Conservation (phyloP, 2,797 vertebrate genomes). For the Brachymystax lenok region DNA sequence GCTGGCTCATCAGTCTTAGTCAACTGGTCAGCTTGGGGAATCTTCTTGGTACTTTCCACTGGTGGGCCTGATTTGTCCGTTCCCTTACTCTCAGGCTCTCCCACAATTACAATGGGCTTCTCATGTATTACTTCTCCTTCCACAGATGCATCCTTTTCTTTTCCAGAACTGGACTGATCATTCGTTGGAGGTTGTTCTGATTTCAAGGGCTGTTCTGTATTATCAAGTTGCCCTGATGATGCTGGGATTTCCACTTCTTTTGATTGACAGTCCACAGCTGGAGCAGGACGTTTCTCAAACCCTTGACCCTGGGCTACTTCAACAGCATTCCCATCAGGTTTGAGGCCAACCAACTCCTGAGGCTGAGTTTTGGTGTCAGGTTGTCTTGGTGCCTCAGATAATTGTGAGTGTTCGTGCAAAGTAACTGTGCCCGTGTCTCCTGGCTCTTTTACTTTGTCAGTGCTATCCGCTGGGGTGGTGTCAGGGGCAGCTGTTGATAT, state of each 20-base stretch:
- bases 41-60: constrained; percentile 20
- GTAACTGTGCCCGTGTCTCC: constrained; percentile 15
- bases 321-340: constrained; percentile 32
- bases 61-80: constrained; percentile 49
- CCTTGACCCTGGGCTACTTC: constrained; percentile 37
- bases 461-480: constrained; percentile 19
- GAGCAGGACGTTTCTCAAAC: constrained; percentile 25
- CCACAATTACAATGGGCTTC: constrained; percentile 56
- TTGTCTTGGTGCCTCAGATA: constrained; percentile 31
- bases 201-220: constrained; percentile 9
- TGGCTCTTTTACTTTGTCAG: constrained; percentile 30
- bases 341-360: constrained; percentile 26
- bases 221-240: constrained; percentile 32
- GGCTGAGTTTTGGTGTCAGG: constrained; percentile 12
- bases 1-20: constrained; percentile 55
- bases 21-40: constrained; percentile 36
- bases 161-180: constrained; percentile 37
- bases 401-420: constrained; percentile 5
- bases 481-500: constrained; percentile 19
- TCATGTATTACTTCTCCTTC: constrained; percentile 57
- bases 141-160: constrained; percentile 25
- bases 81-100: constrained; percentile 50
- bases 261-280: constrained; percentile 28
- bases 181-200: constrained; percentile 11
- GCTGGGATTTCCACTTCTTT: constrained; percentile 39